Conservation (phyloP, 1,140 invertebrate genomes). For the Heterodera carotae region DNA sequence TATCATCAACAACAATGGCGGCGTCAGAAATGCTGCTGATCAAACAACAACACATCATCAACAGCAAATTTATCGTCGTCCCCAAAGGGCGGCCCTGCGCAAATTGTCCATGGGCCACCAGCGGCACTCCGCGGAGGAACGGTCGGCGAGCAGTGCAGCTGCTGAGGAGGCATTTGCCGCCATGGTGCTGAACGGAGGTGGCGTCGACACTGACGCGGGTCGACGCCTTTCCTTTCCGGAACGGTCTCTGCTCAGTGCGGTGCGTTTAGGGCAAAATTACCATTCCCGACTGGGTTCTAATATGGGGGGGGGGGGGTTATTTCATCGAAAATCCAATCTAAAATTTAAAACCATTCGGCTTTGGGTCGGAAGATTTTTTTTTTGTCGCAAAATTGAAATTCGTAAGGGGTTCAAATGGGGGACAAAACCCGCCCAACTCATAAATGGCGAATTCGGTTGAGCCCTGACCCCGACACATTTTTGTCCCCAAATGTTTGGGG, state of each 20-base stretch:
- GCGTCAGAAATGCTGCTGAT: background rate
- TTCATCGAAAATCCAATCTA: too few relatives aligned
- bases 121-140: slow-evolving; percentile 23
- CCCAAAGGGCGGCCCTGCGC: slow-evolving; percentile 22
- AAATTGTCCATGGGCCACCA: slow-evolving; percentile 33
- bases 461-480: too few relatives aligned
- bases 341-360: too few relatives aligned
- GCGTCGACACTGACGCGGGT: too few relatives aligned
- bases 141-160: slow-evolving; percentile 11
- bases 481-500: slow-evolving; percentile 17
- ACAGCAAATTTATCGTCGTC: slow-evolving; percentile 37
- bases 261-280: background rate
- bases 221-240: slow-evolving; percentile 47
- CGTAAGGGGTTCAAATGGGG: too few relatives aligned
- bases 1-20: background rate
- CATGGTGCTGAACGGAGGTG: slow-evolving; percentile 27
- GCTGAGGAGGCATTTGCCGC: slow-evolving; percentile 35
- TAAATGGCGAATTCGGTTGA: too few relatives aligned
- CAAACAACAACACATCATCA: background rate
- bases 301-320: too few relatives aligned
- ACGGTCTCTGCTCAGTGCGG: slow-evolving; percentile 41
- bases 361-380: too few relatives aligned
- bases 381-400: too few relatives aligned
- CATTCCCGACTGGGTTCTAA: too few relatives aligned
- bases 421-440: too few relatives aligned